Conservation (phyloP, 2,797 vertebrate species). For the Discoglossus pictus region DNA sequence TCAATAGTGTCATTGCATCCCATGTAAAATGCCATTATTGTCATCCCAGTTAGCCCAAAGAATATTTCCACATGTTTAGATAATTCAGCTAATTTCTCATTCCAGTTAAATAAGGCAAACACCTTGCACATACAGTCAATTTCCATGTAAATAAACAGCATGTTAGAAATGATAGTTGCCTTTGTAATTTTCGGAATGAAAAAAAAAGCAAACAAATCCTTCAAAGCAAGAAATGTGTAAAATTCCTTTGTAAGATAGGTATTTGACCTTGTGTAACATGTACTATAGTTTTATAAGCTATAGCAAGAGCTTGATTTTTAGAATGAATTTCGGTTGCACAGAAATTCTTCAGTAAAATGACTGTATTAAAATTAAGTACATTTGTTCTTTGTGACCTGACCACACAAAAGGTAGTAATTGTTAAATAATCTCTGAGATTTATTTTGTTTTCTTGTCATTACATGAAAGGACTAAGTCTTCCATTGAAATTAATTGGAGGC, state of each 20-base stretch:
- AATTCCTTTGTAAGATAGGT: neutral
- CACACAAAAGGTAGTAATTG: conserved; percentile 64
- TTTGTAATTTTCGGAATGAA: neutral
- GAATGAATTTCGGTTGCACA: neutral
- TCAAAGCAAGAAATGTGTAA: neutral
- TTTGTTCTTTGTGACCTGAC: conserved; percentile 60
- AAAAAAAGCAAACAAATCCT: neutral
- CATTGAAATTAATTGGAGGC: conserved; percentile 78
- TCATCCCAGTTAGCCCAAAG: conserved; percentile 71
- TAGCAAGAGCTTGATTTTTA: neutral
- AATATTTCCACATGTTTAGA: conserved; percentile 50
- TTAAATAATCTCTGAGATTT: conserved; percentile 62
- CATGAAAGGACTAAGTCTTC: conserved; percentile 83
- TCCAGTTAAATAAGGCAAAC: neutral
- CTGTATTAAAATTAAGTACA: conserved; percentile 63
- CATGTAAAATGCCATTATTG: conserved; percentile 52
- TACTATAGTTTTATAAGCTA: conserved; percentile 12
- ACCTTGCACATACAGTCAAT: no score
- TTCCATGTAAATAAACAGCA: no score
- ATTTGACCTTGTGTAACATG: neutral
- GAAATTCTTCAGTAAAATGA: neutral
- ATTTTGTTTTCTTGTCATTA: conserved; percentile 60
- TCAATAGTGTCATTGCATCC: neutral
- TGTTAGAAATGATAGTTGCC: neutral
- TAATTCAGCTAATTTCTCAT: neutral